Base-by-base conservation (phyloP, 1,140 invertebrate genomes). In the Atta texana region DNA sequence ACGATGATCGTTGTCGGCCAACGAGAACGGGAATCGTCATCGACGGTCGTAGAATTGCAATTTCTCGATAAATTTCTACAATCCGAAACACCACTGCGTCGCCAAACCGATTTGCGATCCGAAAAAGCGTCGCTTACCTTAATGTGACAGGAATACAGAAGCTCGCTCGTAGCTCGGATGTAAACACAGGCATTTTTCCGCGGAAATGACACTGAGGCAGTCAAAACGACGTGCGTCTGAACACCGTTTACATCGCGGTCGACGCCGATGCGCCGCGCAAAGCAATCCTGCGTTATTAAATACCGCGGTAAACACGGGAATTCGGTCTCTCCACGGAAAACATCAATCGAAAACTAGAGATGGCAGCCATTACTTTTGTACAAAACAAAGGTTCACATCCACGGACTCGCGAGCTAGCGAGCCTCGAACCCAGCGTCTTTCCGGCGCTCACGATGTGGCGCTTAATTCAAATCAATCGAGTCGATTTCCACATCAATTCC, bases 341-440 rank as follows among this genome's bases (percentile, higher is more conserved):
- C 94, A 94, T 94, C 93, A 94, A 93, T 95, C 93, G 93, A 93
- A 93, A 93, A 94, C 92, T 93, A 95, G 94, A 95, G 93, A 95
- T 95, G 95, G 95, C 94, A 95, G 94, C 94, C 94, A 95, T 95
- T 94, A 78, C 92, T 94, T 93, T 91, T 93, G 91, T 94, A 94
- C 94, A 95, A 95, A 95, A 95, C 95, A 95, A 95, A 94, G 95
- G 94, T 95, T 92, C 93, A 94, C 95, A 93, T 94, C 94, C 94
- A 95, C 95, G 94, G 94, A 95, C 91, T 93, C 91, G 89, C 87
- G 88, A 92, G 92, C 92, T 88, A 93, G 88, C 88, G 87, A 94
- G 93, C 93, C 94, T 94, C 93, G 86, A 93, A 92, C 88, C 93
- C 94, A 94, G 92, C 91, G 86, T 53, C 85, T 2, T 24, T 39